Conservation (phyloP, 2,797 vertebrate genomes). For the Phyllotis vaccarum region DNA sequence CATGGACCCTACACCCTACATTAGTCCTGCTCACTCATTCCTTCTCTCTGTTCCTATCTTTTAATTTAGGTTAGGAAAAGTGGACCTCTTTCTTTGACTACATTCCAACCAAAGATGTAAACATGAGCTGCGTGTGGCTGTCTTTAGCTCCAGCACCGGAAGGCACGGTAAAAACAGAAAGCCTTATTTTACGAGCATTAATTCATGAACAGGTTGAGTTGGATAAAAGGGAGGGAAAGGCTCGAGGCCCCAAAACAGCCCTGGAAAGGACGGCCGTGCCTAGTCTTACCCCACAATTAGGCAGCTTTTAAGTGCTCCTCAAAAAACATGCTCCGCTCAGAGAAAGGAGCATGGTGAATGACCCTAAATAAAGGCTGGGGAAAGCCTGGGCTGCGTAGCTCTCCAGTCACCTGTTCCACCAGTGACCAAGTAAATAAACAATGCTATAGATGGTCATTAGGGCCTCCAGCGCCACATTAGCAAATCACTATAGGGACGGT, state of each 20-base stretch:
- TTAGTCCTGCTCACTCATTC: not conserved
- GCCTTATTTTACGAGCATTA: not conserved
- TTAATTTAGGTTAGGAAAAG: not conserved
- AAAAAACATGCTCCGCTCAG: not conserved
- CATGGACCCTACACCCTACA: not conserved
- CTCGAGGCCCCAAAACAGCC: not conserved
- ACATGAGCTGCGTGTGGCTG: not conserved
- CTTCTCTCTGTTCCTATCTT: not conserved
- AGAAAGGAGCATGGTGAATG: not conserved
- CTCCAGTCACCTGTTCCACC: not conserved
- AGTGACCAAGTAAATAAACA: not conserved
- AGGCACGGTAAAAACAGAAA: not conserved
- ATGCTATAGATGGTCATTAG: not conserved
- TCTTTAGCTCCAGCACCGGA: not conserved
- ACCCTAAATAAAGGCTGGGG: not conserved
- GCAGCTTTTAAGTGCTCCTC: conserved; percentile 38
- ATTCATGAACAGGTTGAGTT: not conserved
- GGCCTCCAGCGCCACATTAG: not conserved
- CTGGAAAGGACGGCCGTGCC: not conserved
- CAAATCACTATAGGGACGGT: not conserved
- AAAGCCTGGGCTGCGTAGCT: not conserved
- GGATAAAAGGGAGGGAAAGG: not conserved
- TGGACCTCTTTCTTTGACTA: not conserved
- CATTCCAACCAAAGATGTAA: not conserved
- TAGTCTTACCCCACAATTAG: conserved; percentile 5